phyloP scores from a whole-genome alignment of 2,797 vertebrate species.

The Oophaga sylvatica region DNA sequence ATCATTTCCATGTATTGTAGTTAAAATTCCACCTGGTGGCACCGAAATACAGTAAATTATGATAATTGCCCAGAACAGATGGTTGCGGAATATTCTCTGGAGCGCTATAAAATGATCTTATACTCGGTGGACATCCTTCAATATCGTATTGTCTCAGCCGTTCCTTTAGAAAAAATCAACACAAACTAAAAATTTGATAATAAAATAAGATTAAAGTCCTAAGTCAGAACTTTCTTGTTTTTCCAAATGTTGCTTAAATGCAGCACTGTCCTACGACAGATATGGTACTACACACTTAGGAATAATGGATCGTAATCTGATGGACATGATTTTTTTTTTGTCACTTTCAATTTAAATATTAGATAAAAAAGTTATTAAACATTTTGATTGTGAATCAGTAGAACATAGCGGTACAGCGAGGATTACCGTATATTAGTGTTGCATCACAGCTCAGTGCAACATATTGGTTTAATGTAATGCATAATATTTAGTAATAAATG shows the following conservation, averaged over 20 bases:
- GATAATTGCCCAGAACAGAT: neutral
- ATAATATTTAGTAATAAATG: too few species aligned
- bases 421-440: too few species aligned
- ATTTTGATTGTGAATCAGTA: too few species aligned
- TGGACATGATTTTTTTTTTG: too few species aligned
- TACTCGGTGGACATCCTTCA: neutral
- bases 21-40: neutral
- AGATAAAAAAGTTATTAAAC: too few species aligned
- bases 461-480: too few species aligned
- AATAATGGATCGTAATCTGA: too few species aligned
- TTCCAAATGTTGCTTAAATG: too few species aligned
- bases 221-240: neutral
- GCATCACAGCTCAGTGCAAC: neutral
- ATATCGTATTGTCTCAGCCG: neutral
- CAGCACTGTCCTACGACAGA: too few species aligned
- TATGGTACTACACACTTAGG: too few species aligned
- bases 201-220: neutral
- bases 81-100: neutral
- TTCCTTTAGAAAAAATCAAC: neutral
- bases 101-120: neutral
- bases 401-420: too few species aligned
- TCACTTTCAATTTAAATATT: too few species aligned
- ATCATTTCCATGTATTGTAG: neutral
- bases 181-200: neutral
- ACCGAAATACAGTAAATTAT: neutral